Conservation (phyloP, 2,797 vertebrate genomes). For the Dendrocincla tyrannina region DNA sequence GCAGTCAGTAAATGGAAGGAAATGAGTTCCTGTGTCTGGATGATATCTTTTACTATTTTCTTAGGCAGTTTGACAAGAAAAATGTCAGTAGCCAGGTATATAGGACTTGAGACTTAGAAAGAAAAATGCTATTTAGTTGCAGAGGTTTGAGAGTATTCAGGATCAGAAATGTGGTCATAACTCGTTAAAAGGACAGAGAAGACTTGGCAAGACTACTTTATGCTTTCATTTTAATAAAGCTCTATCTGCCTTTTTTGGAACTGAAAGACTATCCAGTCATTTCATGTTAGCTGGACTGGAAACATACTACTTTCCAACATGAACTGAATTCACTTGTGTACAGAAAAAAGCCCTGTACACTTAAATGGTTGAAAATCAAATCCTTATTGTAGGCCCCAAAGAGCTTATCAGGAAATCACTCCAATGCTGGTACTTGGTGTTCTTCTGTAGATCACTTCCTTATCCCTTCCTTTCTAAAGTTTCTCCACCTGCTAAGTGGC, state of each 20-base stretch:
- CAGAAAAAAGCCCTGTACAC: background rate
- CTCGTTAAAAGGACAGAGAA: background rate
- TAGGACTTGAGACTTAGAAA: background rate
- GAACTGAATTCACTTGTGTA: background rate
- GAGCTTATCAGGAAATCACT: background rate
- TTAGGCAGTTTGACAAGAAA: background rate
- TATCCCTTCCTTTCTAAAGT: background rate
- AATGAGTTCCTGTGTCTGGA: background rate
- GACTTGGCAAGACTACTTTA: background rate
- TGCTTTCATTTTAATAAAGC: background rate
- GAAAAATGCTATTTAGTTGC: background rate
- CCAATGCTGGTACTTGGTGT: fast-evolving
- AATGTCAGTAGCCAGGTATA: background rate
- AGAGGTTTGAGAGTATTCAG: background rate
- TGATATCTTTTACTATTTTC: background rate
- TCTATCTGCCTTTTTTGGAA: background rate
- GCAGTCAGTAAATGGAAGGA: background rate
- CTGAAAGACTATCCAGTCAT: background rate
- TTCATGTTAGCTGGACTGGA: background rate
- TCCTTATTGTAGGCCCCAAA: background rate
- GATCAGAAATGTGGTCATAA: background rate
- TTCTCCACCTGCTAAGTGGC: background rate
- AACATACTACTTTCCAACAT: background rate
- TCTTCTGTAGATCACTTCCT: background rate
- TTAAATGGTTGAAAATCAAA: background rate